phyloP scores from a whole-genome alignment of 2,797 vertebrate genomes.

The Nothura maculosa region DNA sequence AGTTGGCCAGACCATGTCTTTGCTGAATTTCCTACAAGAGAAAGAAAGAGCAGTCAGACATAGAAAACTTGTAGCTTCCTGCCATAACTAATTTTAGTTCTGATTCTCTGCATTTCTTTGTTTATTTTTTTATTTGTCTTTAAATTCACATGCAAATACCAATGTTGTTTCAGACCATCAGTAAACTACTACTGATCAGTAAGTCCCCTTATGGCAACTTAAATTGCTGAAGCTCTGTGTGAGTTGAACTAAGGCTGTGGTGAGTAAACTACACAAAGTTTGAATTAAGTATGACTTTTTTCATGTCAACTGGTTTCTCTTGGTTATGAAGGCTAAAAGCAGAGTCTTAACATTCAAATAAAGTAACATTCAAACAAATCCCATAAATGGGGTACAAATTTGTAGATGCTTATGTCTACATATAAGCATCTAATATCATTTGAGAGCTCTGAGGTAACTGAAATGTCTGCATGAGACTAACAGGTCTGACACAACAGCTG shows the following conservation, averaged over 20 bases:
- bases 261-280: not conserved
- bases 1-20: constrained; percentile 94
- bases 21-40: constrained; percentile 94
- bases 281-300: constrained; percentile 8
- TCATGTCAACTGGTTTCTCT: constrained; percentile 7
- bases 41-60: constrained; percentile 42
- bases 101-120: not conserved
- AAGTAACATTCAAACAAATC: constrained; percentile 46
- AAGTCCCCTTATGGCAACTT: not conserved
- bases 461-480: constrained; percentile 11
- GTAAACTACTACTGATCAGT: not conserved
- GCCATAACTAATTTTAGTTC: not conserved
- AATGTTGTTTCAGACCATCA: not conserved
- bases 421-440: not conserved
- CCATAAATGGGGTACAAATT: not conserved
- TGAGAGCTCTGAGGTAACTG: not conserved
- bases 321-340: constrained; percentile 18
- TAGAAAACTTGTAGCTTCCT: not conserved
- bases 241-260: not conserved
- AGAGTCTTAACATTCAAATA: constrained; percentile 49
- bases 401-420: constrained; percentile 68
- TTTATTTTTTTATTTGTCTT: not conserved
- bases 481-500: not conserved
- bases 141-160: not conserved
- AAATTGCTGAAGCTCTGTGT: not conserved